phyloP scores from a whole-genome alignment of 2,797 vertebrate genomes.

The Trachops cirrhosus region DNA sequence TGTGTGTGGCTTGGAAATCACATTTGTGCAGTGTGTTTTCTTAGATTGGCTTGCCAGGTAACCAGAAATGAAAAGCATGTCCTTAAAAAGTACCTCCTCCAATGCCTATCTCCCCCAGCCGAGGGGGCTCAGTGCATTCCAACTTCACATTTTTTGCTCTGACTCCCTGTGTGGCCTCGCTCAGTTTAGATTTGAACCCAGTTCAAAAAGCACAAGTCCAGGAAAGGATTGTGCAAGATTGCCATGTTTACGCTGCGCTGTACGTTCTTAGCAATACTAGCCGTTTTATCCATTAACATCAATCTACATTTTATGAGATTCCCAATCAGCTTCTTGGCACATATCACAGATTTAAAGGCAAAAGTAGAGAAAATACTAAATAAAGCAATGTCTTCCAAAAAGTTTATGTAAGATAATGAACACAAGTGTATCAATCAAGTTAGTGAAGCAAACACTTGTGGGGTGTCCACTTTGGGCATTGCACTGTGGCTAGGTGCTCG shows the following conservation, averaged over 20 bases:
- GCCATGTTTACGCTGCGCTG: slow-evolving; percentile 72
- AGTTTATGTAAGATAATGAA: slow-evolving; percentile 17
- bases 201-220: slow-evolving; percentile 77
- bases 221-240: slow-evolving; percentile 77
- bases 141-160: slow-evolving; percentile 71
- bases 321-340: slow-evolving; percentile 60
- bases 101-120: slow-evolving; percentile 47
- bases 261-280: slow-evolving; percentile 62
- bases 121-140: slow-evolving; percentile 2
- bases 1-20: slow-evolving; percentile 43
- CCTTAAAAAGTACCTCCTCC: slow-evolving; percentile 51
- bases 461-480: background rate
- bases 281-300: slow-evolving; percentile 74
- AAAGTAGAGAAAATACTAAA: slow-evolving; percentile 54
- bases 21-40: slow-evolving; percentile 37
- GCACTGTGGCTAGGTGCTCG: background rate
- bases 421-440: background rate
- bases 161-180: slow-evolving; percentile 81
- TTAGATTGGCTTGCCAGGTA: slow-evolving; percentile 67
- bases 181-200: slow-evolving; percentile 82
- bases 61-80: slow-evolving; percentile 61
- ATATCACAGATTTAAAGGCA: slow-evolving; percentile 58
- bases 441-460: background rate
- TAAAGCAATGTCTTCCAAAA: background rate
- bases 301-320: slow-evolving; percentile 69